Conservation (phyloP, 2,888 invertebrate genomes). For the Thumatha senex region DNA sequence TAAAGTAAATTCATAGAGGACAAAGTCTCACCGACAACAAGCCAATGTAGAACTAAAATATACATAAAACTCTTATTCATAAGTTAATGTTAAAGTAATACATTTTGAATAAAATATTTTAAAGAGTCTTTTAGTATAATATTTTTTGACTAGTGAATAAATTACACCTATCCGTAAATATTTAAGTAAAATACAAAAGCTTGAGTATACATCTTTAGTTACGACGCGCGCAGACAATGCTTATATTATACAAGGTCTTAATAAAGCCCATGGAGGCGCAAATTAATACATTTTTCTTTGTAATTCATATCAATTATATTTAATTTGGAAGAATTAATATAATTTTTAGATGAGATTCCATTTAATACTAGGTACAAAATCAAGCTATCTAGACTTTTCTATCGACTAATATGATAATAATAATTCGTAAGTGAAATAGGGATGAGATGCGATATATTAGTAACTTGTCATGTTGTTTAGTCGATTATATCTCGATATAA, state of each 20-base stretch:
- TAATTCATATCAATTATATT: constrained; percentile 14
- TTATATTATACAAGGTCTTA: constrained; percentile 24
- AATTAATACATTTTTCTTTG: constrained; percentile 13
- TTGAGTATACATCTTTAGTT: constrained; percentile 43
- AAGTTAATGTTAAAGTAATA: constrained; percentile 48
- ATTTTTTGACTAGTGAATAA: constrained; percentile 77
- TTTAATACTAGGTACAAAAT: constrained; percentile 40
- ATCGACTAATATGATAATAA: constrained; percentile 14
- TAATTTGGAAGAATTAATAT: constrained; percentile 22
- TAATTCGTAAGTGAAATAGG: constrained; percentile 18
- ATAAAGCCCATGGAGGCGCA: constrained; percentile 29
- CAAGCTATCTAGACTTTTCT: constrained; percentile 27
- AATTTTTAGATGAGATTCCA: constrained; percentile 38
- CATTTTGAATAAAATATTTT: constrained; percentile 54
- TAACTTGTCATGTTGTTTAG: constrained; percentile 12
- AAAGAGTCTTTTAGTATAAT: constrained; percentile 55
- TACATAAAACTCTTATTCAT: constrained; percentile 43
- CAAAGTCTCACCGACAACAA: constrained; percentile 22
- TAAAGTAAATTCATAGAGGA: too few relatives aligned
- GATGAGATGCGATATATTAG: constrained; percentile 7
- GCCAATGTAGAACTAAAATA: constrained; percentile 32
- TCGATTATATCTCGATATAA: constrained; percentile 21
- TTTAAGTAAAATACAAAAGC: constrained; percentile 69
- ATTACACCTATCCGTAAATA: constrained; percentile 60
- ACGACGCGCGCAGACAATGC: constrained; percentile 32